Percentiles rank a stretch among this genome's conserved stretches.
These are phyloP conservation scores for Orius laevigatus DNA, from an alignment of 1,140 invertebrate species.

Conservation along the genomic window DNA sequence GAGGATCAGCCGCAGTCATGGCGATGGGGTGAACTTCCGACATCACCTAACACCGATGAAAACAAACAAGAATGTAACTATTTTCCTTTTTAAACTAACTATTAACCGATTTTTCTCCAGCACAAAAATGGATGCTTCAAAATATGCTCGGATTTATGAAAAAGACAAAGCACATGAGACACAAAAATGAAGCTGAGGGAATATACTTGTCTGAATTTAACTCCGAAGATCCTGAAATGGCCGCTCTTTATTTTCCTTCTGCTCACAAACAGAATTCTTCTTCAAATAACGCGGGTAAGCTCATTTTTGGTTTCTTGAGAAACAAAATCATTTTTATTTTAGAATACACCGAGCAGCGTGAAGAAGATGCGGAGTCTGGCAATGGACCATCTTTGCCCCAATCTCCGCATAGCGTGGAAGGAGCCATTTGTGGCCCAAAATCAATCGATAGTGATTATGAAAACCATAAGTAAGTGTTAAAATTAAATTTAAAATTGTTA, in stretches of 20 bases:
- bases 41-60: conserved; percentile 10
- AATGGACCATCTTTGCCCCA: conserved; percentile 86
- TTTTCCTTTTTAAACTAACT: neutral
- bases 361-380: conserved; percentile 85
- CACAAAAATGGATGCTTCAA: conserved; percentile 62
- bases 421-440: conserved; percentile 45
- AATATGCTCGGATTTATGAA: conserved; percentile 90
- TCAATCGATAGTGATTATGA: conserved; percentile 54
- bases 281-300: neutral
- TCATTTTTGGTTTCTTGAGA: no score
- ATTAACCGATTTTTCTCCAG: conserved; percentile 25
- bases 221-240: conserved; percentile 67
- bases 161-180: conserved; percentile 50
- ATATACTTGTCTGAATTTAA: conserved; percentile 89
- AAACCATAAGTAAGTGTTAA: conserved; percentile 34
- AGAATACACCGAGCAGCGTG: conserved; percentile 8
- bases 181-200: conserved; percentile 55
- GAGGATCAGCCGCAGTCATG: conserved; percentile 49
- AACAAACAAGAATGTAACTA: conserved; percentile 19
- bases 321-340: neutral
- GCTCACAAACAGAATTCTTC: conserved; percentile 5
- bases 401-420: conserved; percentile 77
- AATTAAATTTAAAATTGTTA: neutral
- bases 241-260: conserved; percentile 70
- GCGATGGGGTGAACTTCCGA: conserved; percentile 93